phyloP scores from a whole-genome alignment of 2,888 invertebrate genomes.

The Eristalis intricaria region DNA sequence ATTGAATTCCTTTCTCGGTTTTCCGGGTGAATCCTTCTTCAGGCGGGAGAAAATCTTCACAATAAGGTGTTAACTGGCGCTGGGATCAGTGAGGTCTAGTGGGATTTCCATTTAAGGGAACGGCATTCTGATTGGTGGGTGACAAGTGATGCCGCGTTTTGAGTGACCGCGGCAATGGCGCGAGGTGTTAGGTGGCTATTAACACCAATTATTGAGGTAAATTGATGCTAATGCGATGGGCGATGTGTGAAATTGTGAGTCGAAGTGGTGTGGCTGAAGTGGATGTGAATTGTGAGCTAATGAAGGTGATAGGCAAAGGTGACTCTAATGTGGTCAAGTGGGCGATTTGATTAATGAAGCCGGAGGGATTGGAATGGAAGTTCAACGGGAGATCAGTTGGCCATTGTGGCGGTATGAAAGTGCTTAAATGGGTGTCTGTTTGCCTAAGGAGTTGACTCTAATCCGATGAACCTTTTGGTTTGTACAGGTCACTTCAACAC shows the following conservation, averaged over 20 bases:
- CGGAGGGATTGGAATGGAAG: background rate
- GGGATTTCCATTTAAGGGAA: background rate
- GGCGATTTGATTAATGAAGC: background rate
- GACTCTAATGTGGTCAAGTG: background rate
- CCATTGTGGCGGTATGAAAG: background rate
- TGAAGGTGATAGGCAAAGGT: constrained; percentile 8
- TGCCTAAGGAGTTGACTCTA: too few relatives aligned
- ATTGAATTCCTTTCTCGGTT: background rate
- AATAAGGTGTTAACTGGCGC: constrained; percentile 54
- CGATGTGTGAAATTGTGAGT: constrained; percentile 15
- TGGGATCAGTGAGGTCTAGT: constrained; percentile 17
- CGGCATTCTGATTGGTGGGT: constrained; percentile 28
- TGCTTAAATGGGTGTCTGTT: background rate
- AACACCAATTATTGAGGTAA: constrained; percentile 46
- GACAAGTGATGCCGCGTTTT: constrained; percentile 47
- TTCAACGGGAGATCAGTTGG: background rate
- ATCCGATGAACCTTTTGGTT: too few relatives aligned
- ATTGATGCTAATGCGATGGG: constrained; percentile 54
- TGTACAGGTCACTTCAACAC: too few relatives aligned
- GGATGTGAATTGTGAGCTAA: constrained; percentile 9
- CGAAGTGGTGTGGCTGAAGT: background rate
- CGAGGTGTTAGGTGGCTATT: constrained; percentile 18
- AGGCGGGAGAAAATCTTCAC: constrained; percentile 37
- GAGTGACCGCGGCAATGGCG: constrained; percentile 35
- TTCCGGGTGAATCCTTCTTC: background rate